phyloP scores from a whole-genome alignment of 2,113 vertebrate species.

The Himantopus leucocephalus region DNA sequence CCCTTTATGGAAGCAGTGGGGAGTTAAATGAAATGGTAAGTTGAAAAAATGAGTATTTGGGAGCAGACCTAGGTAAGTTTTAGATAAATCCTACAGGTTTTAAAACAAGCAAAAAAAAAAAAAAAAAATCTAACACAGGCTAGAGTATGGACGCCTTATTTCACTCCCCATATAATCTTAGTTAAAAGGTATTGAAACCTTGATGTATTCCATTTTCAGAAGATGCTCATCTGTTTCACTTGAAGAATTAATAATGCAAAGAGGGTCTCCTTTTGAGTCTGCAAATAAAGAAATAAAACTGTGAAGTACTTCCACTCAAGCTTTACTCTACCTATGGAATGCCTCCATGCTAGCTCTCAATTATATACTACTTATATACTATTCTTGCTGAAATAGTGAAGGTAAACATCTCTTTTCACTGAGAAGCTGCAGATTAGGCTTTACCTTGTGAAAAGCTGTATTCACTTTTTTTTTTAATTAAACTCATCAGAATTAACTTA shows the following conservation, averaged over 20 bases:
- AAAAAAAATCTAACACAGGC: neutral
- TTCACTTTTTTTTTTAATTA: neutral
- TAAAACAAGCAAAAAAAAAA: neutral
- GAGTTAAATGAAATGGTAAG: neutral
- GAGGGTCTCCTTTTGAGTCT: slow-evolving; percentile 81
- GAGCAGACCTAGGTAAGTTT: neutral
- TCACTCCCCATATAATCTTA: neutral
- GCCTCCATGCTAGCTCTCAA: neutral
- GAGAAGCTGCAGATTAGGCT: neutral
- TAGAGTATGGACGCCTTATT: neutral
- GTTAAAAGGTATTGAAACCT: slow-evolving; percentile 74
- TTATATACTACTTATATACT: neutral
- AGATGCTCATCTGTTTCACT: slow-evolving; percentile 83
- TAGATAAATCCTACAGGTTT: neutral
- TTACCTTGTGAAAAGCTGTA: neutral
- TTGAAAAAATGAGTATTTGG: neutral
- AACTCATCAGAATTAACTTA: neutral
- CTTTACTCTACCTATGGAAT: neutral
- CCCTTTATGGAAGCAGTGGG: neutral
- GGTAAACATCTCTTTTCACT: neutral
- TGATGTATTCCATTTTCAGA: slow-evolving; percentile 88
- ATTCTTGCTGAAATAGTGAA: neutral
- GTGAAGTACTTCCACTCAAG: neutral
- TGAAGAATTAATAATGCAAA: slow-evolving; percentile 86
- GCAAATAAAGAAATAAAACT: slow-evolving; percentile 13